phyloP scores from a whole-genome alignment of 2,888 invertebrate species.

The Sphecodes monilicornis region DNA sequence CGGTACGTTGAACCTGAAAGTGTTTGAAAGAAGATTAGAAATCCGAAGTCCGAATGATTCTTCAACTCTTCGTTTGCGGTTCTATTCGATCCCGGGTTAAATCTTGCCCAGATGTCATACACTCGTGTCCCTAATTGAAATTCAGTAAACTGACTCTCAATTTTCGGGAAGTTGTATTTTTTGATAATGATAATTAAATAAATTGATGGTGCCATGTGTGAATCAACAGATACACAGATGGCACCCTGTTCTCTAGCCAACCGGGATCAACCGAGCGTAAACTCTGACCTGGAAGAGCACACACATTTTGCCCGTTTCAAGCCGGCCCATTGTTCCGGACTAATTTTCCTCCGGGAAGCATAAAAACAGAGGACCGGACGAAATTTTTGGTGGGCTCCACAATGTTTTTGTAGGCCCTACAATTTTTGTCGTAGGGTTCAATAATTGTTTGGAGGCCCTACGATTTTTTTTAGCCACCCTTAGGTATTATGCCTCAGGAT shows the following conservation, averaged over 20 bases:
- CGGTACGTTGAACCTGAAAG: slow-evolving; percentile 15
- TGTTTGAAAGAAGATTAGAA: slow-evolving; percentile 3
- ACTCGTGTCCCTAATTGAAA: too few relatives aligned
- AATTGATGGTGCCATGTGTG: too few relatives aligned
- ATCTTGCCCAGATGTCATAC: too few relatives aligned
- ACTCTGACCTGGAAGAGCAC: slow-evolving; percentile 66
- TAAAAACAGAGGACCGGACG: slow-evolving; percentile 38
- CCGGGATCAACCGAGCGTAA: slow-evolving; percentile 57
- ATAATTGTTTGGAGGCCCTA: too few relatives aligned
- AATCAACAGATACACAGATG: slow-evolving; percentile 16
- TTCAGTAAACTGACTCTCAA: too few relatives aligned
- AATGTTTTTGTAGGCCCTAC: too few relatives aligned
- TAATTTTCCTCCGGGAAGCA: slow-evolving; percentile 48
- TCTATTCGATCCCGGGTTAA: too few relatives aligned
- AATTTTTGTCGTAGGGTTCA: too few relatives aligned
- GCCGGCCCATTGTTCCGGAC: slow-evolving; percentile 50
- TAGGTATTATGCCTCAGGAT: too few relatives aligned
- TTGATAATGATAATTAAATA: background rate
- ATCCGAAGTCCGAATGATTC: background rate
- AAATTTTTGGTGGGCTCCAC: too few relatives aligned
- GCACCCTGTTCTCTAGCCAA: slow-evolving; percentile 16
- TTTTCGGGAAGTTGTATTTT: background rate
- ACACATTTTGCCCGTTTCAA: slow-evolving; percentile 50
- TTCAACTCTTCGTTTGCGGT: background rate
- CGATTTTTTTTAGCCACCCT: too few relatives aligned